These are phyloP conservation scores for Sebastolobus altivelis DNA, from an alignment of 2,797 vertebrate species.

Conservation along the genomic window DNA sequence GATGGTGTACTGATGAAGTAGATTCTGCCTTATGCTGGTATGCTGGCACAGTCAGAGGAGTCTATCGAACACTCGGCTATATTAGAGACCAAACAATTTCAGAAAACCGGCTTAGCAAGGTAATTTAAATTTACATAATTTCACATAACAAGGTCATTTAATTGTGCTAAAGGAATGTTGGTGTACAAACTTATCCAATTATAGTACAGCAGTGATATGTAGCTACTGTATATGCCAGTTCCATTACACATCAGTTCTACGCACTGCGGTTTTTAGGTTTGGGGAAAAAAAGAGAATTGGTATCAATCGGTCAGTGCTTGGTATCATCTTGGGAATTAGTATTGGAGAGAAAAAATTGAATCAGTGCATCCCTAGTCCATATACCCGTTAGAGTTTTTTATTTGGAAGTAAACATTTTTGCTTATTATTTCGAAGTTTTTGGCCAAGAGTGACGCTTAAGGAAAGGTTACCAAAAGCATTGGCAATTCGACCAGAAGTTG, in stretches of 20 bases:
- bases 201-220: not conserved
- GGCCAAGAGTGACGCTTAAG: not conserved
- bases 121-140: not conserved
- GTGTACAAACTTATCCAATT: not conserved
- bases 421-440: not conserved
- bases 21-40: not conserved
- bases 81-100: not conserved
- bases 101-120: not conserved
- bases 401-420: not conserved
- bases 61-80: not conserved
- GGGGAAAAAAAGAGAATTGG: rapidly evolving
- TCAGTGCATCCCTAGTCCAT: not conserved
- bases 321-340: not conserved
- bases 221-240: not conserved
- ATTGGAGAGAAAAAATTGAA: not conserved
- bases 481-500: not conserved
- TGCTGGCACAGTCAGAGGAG: not conserved
- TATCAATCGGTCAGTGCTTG: not conserved
- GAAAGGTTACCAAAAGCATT: not conserved
- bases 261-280: not conserved
- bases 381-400: not conserved
- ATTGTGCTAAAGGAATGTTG: not conserved
- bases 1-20: not conserved
- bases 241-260: not conserved
- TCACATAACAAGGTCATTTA: not conserved